Conservation (phyloP, 2,113 vertebrate genomes). For the Cyprinus carpio region DNA sequence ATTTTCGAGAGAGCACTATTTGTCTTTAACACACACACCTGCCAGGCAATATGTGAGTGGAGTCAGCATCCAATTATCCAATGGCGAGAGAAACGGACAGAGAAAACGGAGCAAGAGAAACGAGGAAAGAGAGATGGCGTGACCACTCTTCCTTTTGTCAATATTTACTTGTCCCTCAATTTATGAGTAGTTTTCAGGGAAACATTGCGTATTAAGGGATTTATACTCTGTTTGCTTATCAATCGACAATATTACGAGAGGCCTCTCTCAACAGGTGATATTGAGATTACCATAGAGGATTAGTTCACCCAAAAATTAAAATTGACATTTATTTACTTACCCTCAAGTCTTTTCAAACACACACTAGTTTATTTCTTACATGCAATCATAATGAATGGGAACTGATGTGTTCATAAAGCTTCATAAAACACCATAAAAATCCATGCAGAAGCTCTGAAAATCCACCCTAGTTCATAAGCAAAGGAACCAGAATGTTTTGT, state of each 20-base stretch:
- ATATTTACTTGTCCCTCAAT: constrained; percentile 46
- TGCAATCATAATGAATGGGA: not conserved
- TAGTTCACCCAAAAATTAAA: not conserved
- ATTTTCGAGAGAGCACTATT: constrained; percentile 46
- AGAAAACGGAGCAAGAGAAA: constrained; percentile 13
- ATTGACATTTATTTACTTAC: not conserved
- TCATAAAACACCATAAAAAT: too few relatives aligned
- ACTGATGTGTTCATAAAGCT: not conserved
- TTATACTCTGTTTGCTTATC: constrained; percentile 18
- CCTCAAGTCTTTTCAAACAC: not conserved
- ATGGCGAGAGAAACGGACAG: constrained; percentile 5
- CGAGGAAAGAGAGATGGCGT: constrained; percentile 10
- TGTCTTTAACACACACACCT: constrained; percentile 54
- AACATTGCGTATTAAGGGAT: constrained; percentile 29
- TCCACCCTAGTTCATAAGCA: not conserved
- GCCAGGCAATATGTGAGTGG: constrained; percentile 32
- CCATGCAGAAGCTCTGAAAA: not conserved
- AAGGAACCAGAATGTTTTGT: not conserved
- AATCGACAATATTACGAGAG: not conserved
- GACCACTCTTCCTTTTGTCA: constrained; percentile 43
- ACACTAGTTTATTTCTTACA: not conserved
- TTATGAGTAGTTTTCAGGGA: constrained; percentile 39
- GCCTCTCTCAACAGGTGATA: constrained; percentile 9
- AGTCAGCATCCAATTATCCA: constrained; percentile 34
- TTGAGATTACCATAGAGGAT: not conserved